Conservation (phyloP, 53 echinoderm and acorn worm species). For the Hippasteria phrygiana region DNA sequence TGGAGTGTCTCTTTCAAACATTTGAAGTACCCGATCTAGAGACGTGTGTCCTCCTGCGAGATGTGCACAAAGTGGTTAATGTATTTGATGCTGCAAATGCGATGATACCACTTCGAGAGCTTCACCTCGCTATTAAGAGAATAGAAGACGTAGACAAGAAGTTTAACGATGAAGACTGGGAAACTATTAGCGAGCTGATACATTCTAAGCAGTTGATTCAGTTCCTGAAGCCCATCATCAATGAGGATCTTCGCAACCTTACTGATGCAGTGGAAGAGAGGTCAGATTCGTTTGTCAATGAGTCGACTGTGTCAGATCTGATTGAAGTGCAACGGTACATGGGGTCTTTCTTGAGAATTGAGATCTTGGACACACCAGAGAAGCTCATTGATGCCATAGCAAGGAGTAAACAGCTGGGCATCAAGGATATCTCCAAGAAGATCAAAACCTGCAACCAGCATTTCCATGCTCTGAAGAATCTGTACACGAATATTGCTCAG, state of each 20-base stretch:
- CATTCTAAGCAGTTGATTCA: conserved; percentile 45
- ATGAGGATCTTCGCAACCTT: conserved; percentile 69
- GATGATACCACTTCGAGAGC: not conserved
- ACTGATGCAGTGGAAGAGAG: conserved; percentile 71
- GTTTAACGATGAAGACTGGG: conserved; percentile 57
- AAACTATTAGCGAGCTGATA: conserved; percentile 49
- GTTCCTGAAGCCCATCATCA: conserved; percentile 58
- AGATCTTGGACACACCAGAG: conserved; percentile 32
- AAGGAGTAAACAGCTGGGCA: conserved; percentile 27
- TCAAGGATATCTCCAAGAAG: conserved; percentile 56
- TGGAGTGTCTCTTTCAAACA: conserved; percentile 38
- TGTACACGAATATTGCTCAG: conserved; percentile 71
- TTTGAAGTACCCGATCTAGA: conserved; percentile 43
- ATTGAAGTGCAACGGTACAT: conserved; percentile 68
- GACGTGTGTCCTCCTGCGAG: not conserved
- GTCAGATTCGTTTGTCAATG: conserved; percentile 61
- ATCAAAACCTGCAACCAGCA: conserved; percentile 66
- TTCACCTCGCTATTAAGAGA: conserved; percentile 49
- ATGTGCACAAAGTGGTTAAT: conserved; percentile 13
- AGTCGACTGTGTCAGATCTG: conserved; percentile 71
- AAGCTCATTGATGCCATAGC: conserved; percentile 66
- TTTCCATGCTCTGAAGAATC: conserved; percentile 61
- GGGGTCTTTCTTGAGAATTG: conserved; percentile 48
- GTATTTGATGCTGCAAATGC: conserved; percentile 18
- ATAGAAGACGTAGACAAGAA: conserved; percentile 48